Evolutionary conservation across 1,140 invertebrate species (phyloP).

Genomic region (Elymnias hypermnestra): DNA sequence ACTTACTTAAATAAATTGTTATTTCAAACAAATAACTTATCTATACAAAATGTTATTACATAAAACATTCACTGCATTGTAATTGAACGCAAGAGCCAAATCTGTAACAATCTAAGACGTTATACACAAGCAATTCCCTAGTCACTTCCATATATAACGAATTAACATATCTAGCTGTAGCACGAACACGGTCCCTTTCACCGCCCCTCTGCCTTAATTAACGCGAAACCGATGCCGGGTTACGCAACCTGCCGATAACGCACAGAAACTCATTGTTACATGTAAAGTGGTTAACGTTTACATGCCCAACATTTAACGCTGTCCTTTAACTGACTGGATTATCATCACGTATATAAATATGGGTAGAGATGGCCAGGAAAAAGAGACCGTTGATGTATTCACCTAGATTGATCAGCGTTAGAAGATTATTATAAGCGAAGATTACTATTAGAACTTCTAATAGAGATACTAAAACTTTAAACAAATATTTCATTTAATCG

Average conservation of each 20-base stretch:
- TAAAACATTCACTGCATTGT: neutral
- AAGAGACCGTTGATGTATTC: too few relatives aligned
- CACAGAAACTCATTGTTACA: conserved; percentile 2
- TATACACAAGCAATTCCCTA: conserved; percentile 2
- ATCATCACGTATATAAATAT: too few relatives aligned
- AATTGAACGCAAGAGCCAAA: neutral
- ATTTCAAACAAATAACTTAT: too few relatives aligned
- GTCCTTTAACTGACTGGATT: too few relatives aligned
- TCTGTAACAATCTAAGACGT: conserved; percentile 6
- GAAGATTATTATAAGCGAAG: too few relatives aligned
- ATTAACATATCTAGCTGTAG: conserved; percentile 13
- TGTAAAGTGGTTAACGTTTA: conserved; percentile 5
- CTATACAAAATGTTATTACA: too few relatives aligned
- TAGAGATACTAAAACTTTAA: too few relatives aligned
- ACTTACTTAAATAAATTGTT: too few relatives aligned
- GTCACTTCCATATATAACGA: conserved; percentile 25
- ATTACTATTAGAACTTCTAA: too few relatives aligned
- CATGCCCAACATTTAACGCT: neutral
- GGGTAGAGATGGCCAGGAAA: too few relatives aligned
- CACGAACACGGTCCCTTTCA: conserved; percentile 29
- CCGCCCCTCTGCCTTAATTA: conserved; percentile 33
- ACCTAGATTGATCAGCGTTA: too few relatives aligned
- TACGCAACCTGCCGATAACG: conserved; percentile 19
- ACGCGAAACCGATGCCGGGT: conserved; percentile 16
- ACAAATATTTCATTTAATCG: too few relatives aligned